Evolutionary conservation across 2,113 vertebrate species (phyloP).

Genomic region (Epinephelus fuscoguttatus): DNA sequence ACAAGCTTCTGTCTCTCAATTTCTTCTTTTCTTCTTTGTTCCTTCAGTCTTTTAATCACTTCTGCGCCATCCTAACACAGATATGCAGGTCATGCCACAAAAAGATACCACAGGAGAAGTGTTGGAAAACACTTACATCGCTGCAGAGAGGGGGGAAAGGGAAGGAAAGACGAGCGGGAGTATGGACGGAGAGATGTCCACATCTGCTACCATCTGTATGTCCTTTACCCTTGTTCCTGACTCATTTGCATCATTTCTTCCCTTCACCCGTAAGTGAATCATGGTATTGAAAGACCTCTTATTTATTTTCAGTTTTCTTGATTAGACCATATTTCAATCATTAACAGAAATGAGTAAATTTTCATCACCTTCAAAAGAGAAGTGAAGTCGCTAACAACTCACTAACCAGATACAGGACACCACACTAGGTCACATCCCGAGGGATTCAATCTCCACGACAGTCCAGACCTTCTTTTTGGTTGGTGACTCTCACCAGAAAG

Average conservation of each 20-base stretch:
- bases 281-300: constrained; percentile 3
- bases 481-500: not conserved
- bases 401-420: not conserved
- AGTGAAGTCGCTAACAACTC: not conserved
- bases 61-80: constrained; percentile 38
- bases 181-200: not conserved
- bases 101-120: constrained; percentile 42
- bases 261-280: constrained; percentile 5
- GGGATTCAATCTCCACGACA: not conserved
- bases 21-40: constrained; percentile 48
- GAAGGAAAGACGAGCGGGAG: constrained; percentile 5
- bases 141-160: not conserved
- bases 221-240: not conserved
- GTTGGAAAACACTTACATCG: constrained; percentile 60
- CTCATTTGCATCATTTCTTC: constrained; percentile 2
- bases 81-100: constrained; percentile 26
- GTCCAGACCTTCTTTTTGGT: not conserved
- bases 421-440: not conserved
- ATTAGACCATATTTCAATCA: constrained; percentile 13
- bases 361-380: constrained; percentile 20
- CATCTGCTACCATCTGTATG: constrained; percentile 23
- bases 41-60: constrained; percentile 28
- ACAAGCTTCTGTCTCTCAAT: constrained; percentile 29
- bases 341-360: constrained; percentile 5
- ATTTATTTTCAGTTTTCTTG: not conserved